Evolutionary conservation across 2,797 vertebrate genomes (phyloP).

Genomic region (Sylvilagus floridanus): DNA sequence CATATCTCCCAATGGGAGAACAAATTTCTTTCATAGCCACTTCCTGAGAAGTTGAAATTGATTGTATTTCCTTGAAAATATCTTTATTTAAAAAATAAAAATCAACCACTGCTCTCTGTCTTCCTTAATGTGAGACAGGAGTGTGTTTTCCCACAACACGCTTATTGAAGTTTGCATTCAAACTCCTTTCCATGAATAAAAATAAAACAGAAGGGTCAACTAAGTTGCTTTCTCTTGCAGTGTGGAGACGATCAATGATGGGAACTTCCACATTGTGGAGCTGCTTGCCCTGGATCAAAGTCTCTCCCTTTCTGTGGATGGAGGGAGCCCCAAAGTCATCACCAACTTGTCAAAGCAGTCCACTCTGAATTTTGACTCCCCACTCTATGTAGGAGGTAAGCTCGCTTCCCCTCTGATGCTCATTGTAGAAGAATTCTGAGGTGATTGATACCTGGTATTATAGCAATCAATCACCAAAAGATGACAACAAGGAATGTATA

Average conservation of each 20-base stretch:
- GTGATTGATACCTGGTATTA: not conserved
- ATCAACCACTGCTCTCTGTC: not conserved
- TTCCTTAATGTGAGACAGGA: not conserved
- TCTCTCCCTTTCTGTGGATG: constrained; percentile 95
- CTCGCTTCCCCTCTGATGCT: not conserved
- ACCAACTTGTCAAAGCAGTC: constrained; percentile 95
- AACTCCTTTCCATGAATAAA: not conserved
- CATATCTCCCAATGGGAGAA: not conserved
- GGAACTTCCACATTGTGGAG: constrained; percentile 97
- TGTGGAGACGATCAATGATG: constrained; percentile 98
- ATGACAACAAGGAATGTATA: not conserved
- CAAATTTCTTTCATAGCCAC: not conserved
- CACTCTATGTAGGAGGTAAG: constrained; percentile 97
- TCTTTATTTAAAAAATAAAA: constrained; percentile 1
- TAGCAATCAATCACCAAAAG: not conserved
- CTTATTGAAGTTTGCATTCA: not conserved
- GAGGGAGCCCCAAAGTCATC: constrained; percentile 96
- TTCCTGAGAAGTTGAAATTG: constrained; percentile 29
- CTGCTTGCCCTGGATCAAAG: constrained; percentile 95
- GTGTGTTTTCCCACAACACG: not conserved
- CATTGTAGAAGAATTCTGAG: not conserved
- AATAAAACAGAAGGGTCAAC: not conserved
- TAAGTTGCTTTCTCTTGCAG: constrained; percentile 86
- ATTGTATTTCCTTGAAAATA: constrained; percentile 8
- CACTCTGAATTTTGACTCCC: constrained; percentile 94